Evolutionary conservation across 2,888 invertebrate genomes (phyloP), one percentile per base, ranked within the genome.

Genomic region (Lithophane semibrunnea): DNA sequence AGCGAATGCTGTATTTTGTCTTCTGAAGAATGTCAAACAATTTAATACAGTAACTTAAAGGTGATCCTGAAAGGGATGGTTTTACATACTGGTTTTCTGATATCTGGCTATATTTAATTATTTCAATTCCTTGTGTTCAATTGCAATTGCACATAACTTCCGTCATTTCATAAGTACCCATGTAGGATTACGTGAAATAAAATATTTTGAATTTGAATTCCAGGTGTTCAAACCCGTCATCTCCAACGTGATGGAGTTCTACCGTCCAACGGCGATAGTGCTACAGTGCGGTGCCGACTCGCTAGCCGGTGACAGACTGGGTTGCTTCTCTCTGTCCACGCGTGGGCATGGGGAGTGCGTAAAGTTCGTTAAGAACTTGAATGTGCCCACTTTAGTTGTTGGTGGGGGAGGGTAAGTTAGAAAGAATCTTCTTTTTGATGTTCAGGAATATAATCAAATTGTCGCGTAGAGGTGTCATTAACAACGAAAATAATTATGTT

Each of bases 201-300:
- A 24, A 58, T 58, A 58, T 12, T 24, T n/a, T 5, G 12, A 5
- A 58, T 58, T 58, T 24, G 13, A 24, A 58, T 90, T 90, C 9
- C 95, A 98, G 97, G 98, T 99, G 5, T 99, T 99, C 93, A 99
- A 99, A 91, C 99, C 99, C 0, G 98, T 99, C 0, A 99, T 99
- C 86, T 98, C 98, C 0, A 97, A 98, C 84, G 99, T 99, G 0
- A 99, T 99, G 98, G 99, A 99, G 91, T 99, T 98, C 94, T 99
- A 99, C 94, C 98, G 98, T 71, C 99, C 99, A 0, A 99, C 99
- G 0, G 99, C 99, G 0, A 99, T 99, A 88, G 99, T 99, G 0
- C 95, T 99, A 21, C 99, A 99, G 96, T 99, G 99, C 95, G 99
- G 99, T 0, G 99, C 99, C 0, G 99, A 99, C 95, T 99, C 99